These are phyloP conservation scores for Cartodere bifasciata DNA, from an alignment of 2,888 invertebrate genomes.

Conservation along the genomic window DNA sequence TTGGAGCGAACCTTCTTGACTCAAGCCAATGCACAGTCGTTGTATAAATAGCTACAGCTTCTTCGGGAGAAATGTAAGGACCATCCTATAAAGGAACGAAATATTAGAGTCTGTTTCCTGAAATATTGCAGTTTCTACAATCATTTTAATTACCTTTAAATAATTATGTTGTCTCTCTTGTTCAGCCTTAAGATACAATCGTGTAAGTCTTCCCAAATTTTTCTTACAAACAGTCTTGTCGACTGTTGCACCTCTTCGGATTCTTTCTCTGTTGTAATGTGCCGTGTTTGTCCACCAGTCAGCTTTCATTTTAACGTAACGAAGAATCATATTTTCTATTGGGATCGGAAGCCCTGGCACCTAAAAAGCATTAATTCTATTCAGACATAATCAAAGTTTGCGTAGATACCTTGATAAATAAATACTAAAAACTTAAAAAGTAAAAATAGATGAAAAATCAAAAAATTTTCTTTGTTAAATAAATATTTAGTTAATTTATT, in stretches of 20 bases:
- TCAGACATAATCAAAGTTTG: no score
- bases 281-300: slow-evolving; percentile 99
- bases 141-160: slow-evolving; percentile 65
- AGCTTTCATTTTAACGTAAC: slow-evolving; percentile 99
- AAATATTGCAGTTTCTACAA: slow-evolving; percentile 2
- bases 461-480: no score
- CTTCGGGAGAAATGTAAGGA: slow-evolving; percentile 98
- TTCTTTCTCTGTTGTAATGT: slow-evolving; percentile 97
- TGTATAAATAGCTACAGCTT: slow-evolving; percentile 99
- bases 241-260: slow-evolving; percentile 97
- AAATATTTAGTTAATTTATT: slow-evolving; percentile 1
- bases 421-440: no score
- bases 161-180: slow-evolving; percentile 99
- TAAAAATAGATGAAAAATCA: no score
- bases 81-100: slow-evolving; percentile 60
- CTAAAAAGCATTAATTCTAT: slow-evolving; percentile 29
- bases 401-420: no score
- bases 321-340: slow-evolving; percentile 99
- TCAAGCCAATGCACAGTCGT: slow-evolving; percentile 99
- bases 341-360: slow-evolving; percentile 97
- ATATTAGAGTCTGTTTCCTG: slow-evolving; percentile 9
- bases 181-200: slow-evolving; percentile 94
- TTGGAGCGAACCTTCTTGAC: slow-evolving; percentile 94
- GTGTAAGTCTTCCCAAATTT: slow-evolving; percentile 93
- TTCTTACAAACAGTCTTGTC: slow-evolving; percentile 99